A percentile compares a stretch with the other conserved stretches of the same genome.
These are phyloP conservation scores for Candidula unifasciata DNA, from an alignment of 2,888 invertebrate species.

Conservation along the genomic window DNA sequence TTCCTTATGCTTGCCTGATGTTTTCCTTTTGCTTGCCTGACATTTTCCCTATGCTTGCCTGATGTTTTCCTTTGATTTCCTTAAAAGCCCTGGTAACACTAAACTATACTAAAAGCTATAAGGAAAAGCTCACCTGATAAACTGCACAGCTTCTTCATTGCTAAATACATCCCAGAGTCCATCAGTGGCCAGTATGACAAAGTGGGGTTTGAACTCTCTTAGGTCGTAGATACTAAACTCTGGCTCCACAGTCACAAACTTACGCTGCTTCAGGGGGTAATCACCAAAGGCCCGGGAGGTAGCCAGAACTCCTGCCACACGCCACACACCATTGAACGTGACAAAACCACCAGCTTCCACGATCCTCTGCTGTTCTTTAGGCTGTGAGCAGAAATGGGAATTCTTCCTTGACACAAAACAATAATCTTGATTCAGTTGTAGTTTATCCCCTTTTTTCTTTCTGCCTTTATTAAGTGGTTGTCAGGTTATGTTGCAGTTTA, in stretches of 20 bases:
- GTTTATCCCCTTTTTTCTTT: too few species aligned
- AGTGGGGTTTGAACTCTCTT: slow-evolving; percentile 89
- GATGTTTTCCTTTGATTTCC: too few species aligned
- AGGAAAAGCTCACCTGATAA: slow-evolving; percentile 82
- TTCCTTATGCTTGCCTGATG: too few species aligned
- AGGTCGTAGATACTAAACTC: slow-evolving; percentile 95
- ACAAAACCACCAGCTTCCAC: slow-evolving; percentile 96
- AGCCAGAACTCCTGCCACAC: slow-evolving; percentile 95
- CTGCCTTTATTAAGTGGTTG: too few species aligned
- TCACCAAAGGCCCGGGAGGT: slow-evolving; percentile 95
- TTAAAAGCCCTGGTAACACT: too few species aligned
- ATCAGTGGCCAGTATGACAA: slow-evolving; percentile 94
- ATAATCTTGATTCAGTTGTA: too few species aligned
- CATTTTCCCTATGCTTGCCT: too few species aligned
- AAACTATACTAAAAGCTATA: too few species aligned
- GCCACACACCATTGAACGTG: slow-evolving; percentile 96
- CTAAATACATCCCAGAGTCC: slow-evolving; percentile 97
- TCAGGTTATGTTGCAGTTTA: too few species aligned
- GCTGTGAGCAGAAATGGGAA: slow-evolving; percentile 79
- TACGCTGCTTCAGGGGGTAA: slow-evolving; percentile 94
- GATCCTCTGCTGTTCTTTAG: slow-evolving; percentile 92
- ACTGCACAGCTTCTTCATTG: slow-evolving; percentile 95
- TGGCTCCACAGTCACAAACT: slow-evolving; percentile 95
- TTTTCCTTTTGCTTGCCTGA: too few species aligned
- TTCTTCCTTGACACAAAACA: too few species aligned